Evolutionary conservation across 2,113 vertebrate species (phyloP).

Genomic region (Daboia siamensis): DNA sequence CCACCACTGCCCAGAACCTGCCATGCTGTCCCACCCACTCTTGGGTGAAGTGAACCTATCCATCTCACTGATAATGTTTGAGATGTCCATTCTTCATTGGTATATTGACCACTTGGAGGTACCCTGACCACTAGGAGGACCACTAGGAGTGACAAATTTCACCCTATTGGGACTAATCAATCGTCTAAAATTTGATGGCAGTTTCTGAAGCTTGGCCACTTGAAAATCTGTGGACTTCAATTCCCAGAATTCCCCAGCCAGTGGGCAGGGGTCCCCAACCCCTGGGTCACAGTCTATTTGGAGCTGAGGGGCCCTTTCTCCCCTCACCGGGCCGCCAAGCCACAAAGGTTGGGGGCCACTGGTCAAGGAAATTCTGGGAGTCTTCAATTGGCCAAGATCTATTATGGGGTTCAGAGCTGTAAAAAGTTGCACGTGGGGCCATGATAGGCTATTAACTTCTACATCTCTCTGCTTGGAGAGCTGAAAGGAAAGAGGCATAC

Average conservation of each 20-base stretch:
- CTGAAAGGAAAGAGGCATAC: background rate
- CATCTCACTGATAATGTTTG: background rate
- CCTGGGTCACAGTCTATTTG: no score
- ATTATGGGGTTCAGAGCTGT: no score
- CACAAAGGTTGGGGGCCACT: no score
- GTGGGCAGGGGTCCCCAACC: no score
- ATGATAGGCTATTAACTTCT: background rate
- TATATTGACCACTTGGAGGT: background rate
- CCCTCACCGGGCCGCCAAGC: no score
- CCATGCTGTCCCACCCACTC: background rate
- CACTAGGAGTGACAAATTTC: background rate
- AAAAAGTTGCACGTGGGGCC: no score
- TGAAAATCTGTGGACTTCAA: background rate
- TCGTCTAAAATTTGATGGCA: background rate
- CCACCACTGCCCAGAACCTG: no score
- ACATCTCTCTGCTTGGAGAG: background rate
- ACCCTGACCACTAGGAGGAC: no score
- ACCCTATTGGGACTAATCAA: background rate
- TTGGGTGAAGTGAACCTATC: background rate
- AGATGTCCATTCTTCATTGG: background rate
- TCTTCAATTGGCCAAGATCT: no score
- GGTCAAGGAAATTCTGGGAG: no score
- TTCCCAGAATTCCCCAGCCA: background rate
- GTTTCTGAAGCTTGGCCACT: background rate
- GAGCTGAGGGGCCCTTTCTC: no score